Base-by-base conservation (phyloP, 2,113 vertebrate species). In the Prinia subflava region DNA sequence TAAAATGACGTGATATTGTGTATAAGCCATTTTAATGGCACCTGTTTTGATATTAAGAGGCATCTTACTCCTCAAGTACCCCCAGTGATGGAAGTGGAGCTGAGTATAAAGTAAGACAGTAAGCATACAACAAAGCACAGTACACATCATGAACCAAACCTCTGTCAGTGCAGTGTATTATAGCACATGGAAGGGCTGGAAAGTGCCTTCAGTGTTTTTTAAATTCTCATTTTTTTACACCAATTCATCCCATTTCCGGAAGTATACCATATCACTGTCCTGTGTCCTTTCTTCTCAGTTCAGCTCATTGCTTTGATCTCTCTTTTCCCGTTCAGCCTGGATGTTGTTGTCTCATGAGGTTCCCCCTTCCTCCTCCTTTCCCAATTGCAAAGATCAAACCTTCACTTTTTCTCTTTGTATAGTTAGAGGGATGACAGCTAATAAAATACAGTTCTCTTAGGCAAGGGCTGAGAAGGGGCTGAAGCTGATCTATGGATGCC, bases 301-400 rank as follows among this genome's bases (percentile, higher is more conserved):
- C 79, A 86, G 90, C 75, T 90, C n/a, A 30, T 33, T 83, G 78
- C 82, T 95, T 92, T 95, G 63, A 93, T n/a, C n/a, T 90, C 63
- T 92, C 13, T 90, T 92, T 74, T 63, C 71, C 73, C 83, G 64
- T 90, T 93, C 67, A 74, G 89, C 50, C 63, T 53, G 52, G 59
- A 70, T 90, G 27, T 35, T 87, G 27, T 31, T 86, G 55, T 52
- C 83, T 92, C 79, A 57, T 30, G 79, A 94, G 76, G 60, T 83
- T 70, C 16, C 21, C 7, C 9, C 35, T 46, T 2, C 16, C 31
- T 9, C 47, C 49, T 82, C 11, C 22, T 68, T 71, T 76, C 46
- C 78, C 62, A 47, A 23, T 73, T 44, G 39, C 71, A 83, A 92
- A 88, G 50, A 93, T 35, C 31, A 90, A 93, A 44, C 37, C 23